Evolutionary conservation across 2,888 invertebrate species (phyloP), one percentile per base, ranked within the genome.

Genomic region (Auanema freiburgensis): DNA sequence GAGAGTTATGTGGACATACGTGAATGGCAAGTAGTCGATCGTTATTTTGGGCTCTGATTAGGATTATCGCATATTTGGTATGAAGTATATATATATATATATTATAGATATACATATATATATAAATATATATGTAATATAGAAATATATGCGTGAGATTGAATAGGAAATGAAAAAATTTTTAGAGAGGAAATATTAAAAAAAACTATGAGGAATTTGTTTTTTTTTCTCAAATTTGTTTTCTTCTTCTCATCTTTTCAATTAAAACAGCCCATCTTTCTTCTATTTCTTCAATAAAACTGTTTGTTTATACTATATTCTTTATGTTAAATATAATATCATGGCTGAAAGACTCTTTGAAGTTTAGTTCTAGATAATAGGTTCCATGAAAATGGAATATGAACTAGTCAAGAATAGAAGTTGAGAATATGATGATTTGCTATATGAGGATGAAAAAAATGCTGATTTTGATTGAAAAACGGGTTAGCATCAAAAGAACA

Each of bases 241-340:
- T 33, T 33, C 33, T 33, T 33, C 33, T 33, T 33, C 4, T 3
- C 33, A 33, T 33, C 33, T 33, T 33, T 33, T 33, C 33, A 33
- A 33, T 33, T 33, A 33, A 33, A 33, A 33, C 33, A 33, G 33
- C 33, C 33, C 33, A 33, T 33, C 33, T 33, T 33, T 33, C 33
- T 33, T 25, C 16, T 51, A 11, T 18, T 51, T 51, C 52, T 18
- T 51, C 4, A 24, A 14, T 18, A 51, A 50, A 58, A 58, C 40
- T 56, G n/a, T 50, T 25, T 21, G 55, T 57, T 33, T 33, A 33
- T 33, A 3, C 8, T 33, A 3, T 33, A 33, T 8, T 33, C 8
- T 8, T 5, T 33, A 59, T 59, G 53, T 59, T 41, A 59, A 40
- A 16, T 42, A 54, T 55, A 55, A 46, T 49, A 33, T 5, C 8